These are phyloP conservation scores for Quadriops clusia DNA, from an alignment of 2,888 invertebrate species.

Conservation along the genomic window DNA sequence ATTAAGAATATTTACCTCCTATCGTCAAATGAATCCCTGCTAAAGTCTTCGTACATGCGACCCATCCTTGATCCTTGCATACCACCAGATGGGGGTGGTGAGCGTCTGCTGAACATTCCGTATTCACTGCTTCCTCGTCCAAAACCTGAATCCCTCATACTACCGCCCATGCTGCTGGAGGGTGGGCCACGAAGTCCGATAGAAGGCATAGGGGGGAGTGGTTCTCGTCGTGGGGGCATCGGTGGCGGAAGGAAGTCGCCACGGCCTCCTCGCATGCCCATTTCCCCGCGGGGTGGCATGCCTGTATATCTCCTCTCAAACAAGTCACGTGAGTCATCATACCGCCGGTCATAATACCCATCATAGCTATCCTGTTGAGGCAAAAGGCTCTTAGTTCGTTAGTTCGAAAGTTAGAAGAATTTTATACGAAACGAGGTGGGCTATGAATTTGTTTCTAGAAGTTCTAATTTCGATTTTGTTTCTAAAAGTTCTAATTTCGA, in stretches of 20 bases:
- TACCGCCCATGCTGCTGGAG: constrained; percentile 46
- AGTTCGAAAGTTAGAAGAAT: no score
- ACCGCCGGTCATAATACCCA: constrained; percentile 72
- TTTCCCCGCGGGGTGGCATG: constrained; percentile 40
- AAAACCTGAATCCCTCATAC: constrained; percentile 53
- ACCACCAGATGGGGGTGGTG: constrained; percentile 53
- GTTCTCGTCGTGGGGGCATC: constrained; percentile 57
- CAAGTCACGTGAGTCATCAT: constrained; percentile 66
- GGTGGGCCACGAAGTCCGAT: constrained; percentile 43
- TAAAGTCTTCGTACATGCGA: constrained; percentile 80
- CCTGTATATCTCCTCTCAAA: constrained; percentile 68
- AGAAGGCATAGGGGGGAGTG: constrained; percentile 60
- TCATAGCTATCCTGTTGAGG: constrained; percentile 56
- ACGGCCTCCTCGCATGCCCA: constrained; percentile 37
- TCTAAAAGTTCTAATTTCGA: no score
- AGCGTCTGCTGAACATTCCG: constrained; percentile 72
- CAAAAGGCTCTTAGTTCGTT: no score
- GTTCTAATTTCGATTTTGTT: no score
- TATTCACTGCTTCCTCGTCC: constrained; percentile 51
- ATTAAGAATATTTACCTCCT: constrained; percentile 48
- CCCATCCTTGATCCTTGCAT: constrained; percentile 32
- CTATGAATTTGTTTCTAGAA: no score
- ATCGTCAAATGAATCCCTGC: constrained; percentile 79
- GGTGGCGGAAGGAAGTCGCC: constrained; percentile 64
- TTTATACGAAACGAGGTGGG: no score